phyloP scores from a whole-genome alignment of 2,888 invertebrate species.

The Parnassius orleans region DNA sequence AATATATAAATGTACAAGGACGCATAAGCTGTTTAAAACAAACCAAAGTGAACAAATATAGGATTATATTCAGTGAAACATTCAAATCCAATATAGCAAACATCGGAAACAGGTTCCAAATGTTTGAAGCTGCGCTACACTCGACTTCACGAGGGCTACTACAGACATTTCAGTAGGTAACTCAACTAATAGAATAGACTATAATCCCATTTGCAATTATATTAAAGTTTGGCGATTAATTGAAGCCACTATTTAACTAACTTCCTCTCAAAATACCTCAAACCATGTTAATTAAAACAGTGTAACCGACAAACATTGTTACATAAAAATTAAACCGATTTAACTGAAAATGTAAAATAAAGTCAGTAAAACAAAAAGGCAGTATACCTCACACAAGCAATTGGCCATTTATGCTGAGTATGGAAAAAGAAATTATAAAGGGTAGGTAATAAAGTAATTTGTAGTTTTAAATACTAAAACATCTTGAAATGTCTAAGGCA shows the following conservation, averaged over 20 bases:
- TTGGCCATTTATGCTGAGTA: constrained; percentile 27
- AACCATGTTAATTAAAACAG: constrained; percentile 69
- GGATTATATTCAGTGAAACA: constrained; percentile 80
- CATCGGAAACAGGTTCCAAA: constrained; percentile 54
- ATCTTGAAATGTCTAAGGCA: constrained; percentile 75
- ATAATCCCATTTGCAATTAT: constrained; percentile 71
- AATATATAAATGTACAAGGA: background rate
- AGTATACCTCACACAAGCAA: constrained; percentile 27
- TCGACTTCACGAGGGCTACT: constrained; percentile 44
- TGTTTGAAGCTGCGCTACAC: constrained; percentile 57
- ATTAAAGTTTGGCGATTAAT: constrained; percentile 59
- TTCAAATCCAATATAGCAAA: constrained; percentile 73
- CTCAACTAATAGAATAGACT: constrained; percentile 54
- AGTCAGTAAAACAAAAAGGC: constrained; percentile 4
- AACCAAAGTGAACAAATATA: constrained; percentile 79
- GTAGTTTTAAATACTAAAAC: constrained; percentile 50
- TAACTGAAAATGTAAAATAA: constrained; percentile 6
- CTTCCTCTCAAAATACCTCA: constrained; percentile 62
- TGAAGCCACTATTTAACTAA: constrained; percentile 68
- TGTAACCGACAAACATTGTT: constrained; percentile 69
- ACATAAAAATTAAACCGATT: constrained; percentile 42
- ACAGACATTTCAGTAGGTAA: constrained; percentile 46
- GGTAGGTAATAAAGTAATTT: constrained; percentile 34
- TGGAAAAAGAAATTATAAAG: constrained; percentile 51
- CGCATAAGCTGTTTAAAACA: constrained; percentile 48